Conservation (phyloP, 2,113 vertebrate species). For the Petroica traversi region DNA sequence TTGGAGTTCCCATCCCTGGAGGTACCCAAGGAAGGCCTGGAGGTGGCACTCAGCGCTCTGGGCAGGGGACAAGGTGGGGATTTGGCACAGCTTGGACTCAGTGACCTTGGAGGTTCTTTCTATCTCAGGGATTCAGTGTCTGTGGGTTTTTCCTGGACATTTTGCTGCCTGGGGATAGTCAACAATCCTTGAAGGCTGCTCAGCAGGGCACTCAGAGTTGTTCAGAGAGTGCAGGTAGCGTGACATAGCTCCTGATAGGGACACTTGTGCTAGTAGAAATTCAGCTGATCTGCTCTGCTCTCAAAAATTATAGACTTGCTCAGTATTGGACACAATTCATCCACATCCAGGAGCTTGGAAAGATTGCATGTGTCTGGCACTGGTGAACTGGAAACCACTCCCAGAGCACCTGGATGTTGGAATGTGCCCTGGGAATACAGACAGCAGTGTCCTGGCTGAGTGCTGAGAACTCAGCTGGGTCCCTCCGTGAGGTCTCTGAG, state of each 20-base stretch:
- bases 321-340: background rate
- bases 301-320: background rate
- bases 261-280: background rate
- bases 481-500: background rate
- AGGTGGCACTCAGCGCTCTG: fast-evolving
- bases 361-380: background rate
- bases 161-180: background rate
- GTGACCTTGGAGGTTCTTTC: fast-evolving
- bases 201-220: background rate
- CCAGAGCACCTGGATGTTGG: background rate
- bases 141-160: background rate
- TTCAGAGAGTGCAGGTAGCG: background rate
- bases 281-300: background rate
- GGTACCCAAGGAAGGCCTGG: fast-evolving
- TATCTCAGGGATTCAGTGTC: background rate
- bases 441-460: background rate
- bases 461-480: background rate
- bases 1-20: background rate
- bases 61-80: background rate
- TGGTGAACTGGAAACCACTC: background rate
- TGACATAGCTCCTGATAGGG: background rate
- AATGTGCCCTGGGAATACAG: background rate
- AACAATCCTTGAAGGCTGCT: background rate
- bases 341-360: background rate
- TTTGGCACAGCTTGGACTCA: fast-evolving